Evolutionary conservation across 2,797 vertebrate genomes (phyloP), one percentile per base, ranked within the genome.

Genomic region (Phrynocephalus vlangalii): DNA sequence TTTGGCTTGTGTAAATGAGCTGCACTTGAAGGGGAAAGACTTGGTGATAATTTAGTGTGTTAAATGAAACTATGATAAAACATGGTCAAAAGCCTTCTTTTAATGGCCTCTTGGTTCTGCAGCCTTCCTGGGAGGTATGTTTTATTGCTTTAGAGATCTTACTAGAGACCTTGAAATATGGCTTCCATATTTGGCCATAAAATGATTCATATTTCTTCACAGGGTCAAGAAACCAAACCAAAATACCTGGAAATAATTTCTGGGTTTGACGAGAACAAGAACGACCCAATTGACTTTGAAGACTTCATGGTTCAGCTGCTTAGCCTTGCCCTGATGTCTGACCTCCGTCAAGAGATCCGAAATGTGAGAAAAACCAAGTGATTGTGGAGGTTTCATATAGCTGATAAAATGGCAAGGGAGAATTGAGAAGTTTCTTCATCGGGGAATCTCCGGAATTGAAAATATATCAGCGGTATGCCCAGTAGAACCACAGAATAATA

Each of bases 211-310:
- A 85, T 89, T 93, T 90, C 63, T 94, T 80, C 30, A n/a, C 81
- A 97, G 97, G 96, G 96, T 85, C 96, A 97, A 94, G 97, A 97
- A 95, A 93, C 91, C n/a, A 97, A 97, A 84, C 94, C 95, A 26
- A 96, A 96, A 75, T 97, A 97, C 90, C 96, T 92, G 91, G 96
- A 97, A 87, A 95, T 97, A 16, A 93, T 97, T 88, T 96, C 96
- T 92, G 92, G 96, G 83, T 94, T 97, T 60, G 95, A 97, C 6
- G 89, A 96, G 48, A 94, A 97, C 9, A 87, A 66, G 2, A 95
- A 96, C 70, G 94, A 87, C 50, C 96, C 95, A 89, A 95, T 96
- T 4, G 96, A 95, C 87, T 96, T 97, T 91, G 97, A 97, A 94
- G 96, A 97, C 91, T 97, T 97, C 87, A 92, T 97, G 95, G 91